phyloP scores from a whole-genome alignment of 1,140 invertebrate genomes.

The Micrasema longulum region DNA sequence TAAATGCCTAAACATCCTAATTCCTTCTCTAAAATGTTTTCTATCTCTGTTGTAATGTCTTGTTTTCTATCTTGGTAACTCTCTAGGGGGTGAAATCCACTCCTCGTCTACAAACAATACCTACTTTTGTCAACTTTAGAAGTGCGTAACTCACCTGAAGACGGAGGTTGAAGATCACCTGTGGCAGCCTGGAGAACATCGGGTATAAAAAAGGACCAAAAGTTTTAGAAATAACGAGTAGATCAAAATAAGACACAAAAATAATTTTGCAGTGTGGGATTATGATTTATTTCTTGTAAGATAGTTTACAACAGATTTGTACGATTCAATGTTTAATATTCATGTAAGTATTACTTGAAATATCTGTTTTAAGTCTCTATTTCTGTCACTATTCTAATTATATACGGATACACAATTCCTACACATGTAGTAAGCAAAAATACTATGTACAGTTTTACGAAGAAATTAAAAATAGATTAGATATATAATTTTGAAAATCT shows the following conservation, averaged over 20 bases:
- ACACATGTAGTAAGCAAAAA: constrained; percentile 55
- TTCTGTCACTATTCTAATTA: constrained; percentile 47
- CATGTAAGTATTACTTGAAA: constrained; percentile 34
- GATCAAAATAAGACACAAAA: constrained; percentile 21
- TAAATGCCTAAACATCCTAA: no score
- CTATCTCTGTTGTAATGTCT: no score
- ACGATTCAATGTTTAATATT: constrained; percentile 47
- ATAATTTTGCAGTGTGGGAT: constrained; percentile 46
- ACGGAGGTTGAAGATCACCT: no score
- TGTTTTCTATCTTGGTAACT: no score
- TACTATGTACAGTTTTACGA: constrained; percentile 53
- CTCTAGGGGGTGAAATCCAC: no score
- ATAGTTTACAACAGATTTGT: constrained; percentile 50
- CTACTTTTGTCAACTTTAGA: no score
- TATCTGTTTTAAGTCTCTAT: constrained; percentile 51
- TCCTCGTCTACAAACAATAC: no score
- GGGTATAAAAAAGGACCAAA: no score
- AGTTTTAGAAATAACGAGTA: no score
- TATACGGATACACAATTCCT: constrained; percentile 52
- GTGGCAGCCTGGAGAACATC: no score
- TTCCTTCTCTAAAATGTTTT: no score
- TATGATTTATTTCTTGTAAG: constrained; percentile 47
- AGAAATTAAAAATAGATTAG: constrained; percentile 49
- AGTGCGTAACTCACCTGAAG: no score
- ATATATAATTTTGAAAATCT: constrained; percentile 49